Conservation (phyloP, 2,797 vertebrate genomes). For the Rallus crepitans region DNA sequence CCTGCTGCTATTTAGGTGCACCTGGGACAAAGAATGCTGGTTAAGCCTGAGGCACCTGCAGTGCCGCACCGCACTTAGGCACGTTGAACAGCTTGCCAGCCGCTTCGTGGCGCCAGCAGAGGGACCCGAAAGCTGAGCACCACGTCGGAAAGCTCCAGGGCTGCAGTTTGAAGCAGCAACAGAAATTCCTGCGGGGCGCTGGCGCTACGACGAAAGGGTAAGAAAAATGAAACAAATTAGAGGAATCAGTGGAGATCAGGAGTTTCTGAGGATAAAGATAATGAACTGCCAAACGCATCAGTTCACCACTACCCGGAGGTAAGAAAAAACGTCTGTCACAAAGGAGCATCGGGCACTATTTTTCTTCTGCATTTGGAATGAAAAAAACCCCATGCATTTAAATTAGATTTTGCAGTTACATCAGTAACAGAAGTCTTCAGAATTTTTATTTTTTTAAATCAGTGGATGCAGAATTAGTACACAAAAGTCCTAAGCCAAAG, state of each 20-base stretch:
- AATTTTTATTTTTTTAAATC: neutral
- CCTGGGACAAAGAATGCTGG: neutral
- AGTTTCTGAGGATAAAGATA: neutral
- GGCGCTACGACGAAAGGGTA: neutral
- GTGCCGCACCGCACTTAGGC: neutral
- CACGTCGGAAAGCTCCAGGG: neutral
- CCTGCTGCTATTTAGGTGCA: neutral
- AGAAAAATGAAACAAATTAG: neutral
- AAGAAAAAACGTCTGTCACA: neutral
- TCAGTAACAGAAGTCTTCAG: neutral
- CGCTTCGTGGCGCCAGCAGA: constrained; percentile 20
- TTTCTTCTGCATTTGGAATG: neutral
- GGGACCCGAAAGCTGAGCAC: constrained; percentile 28
- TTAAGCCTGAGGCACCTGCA: neutral
- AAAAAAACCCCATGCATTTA: neutral
- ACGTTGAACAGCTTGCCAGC: neutral
- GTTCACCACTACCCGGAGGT: neutral
- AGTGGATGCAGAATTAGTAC: neutral
- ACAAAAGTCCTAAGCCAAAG: neutral
- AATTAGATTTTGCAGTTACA: neutral
- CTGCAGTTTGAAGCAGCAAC: neutral
- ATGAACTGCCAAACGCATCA: neutral
- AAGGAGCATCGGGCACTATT: neutral
- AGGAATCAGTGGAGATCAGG: neutral
- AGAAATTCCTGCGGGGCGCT: neutral